Percentiles rank a stretch among this genome's conserved stretches.
Evolutionary conservation across 2,797 vertebrate species (phyloP).

Genomic region (Notamacropus eugenii): DNA sequence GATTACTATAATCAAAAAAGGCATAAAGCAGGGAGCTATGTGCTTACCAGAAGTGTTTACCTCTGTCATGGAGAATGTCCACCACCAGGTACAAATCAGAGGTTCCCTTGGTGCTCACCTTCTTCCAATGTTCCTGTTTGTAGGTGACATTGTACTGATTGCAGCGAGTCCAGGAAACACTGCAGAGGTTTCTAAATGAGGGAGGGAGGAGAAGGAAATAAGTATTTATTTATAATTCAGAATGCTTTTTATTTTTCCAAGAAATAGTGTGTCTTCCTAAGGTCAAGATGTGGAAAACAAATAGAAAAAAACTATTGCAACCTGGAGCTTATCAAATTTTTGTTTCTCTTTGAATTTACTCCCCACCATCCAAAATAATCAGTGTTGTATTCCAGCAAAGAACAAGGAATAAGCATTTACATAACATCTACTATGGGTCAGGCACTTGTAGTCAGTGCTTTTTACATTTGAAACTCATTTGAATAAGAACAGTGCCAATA

Average conservation of each 20-base stretch:
- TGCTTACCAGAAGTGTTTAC: background rate
- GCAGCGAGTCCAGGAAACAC: background rate
- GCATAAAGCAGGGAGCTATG: background rate
- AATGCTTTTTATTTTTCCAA: slow-evolving; percentile 20
- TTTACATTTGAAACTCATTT: background rate
- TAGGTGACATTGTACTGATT: background rate
- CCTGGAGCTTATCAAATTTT: slow-evolving; percentile 43
- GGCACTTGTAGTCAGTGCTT: background rate
- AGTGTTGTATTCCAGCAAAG: slow-evolving; percentile 60
- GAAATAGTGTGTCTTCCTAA: slow-evolving; percentile 3
- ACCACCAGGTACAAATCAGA: background rate
- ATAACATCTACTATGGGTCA: background rate
- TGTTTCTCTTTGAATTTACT: slow-evolving; percentile 62
- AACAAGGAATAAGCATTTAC: background rate
- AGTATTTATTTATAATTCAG: background rate
- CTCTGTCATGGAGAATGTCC: background rate
- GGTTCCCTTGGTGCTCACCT: background rate
- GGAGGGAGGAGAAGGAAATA: background rate
- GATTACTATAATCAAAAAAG: background rate
- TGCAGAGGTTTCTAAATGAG: background rate
- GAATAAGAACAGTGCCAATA: background rate
- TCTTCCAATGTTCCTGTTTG: background rate
- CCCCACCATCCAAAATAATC: slow-evolving; percentile 38
- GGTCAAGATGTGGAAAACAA: slow-evolving; percentile 56
- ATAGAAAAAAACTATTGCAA: slow-evolving; percentile 58